phyloP scores from a whole-genome alignment of 2,888 invertebrate genomes.

The Rhyacophila evoluta region DNA sequence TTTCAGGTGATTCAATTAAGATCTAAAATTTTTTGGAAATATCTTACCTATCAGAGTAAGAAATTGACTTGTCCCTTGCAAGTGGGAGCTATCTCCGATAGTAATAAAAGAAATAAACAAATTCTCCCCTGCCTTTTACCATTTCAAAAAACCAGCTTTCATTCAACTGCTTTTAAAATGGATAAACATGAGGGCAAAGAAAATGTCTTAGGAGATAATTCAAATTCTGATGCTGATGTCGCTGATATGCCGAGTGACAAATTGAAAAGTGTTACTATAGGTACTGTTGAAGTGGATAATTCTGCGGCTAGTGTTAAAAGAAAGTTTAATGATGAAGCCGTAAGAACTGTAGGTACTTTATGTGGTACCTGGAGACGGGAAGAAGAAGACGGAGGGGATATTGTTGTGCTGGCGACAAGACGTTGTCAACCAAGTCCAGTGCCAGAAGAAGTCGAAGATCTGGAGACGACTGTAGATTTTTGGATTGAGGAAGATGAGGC shows the following conservation, averaged over 20 bases:
- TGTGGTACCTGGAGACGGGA: slow-evolving; percentile 69
- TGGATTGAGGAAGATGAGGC: slow-evolving; percentile 59
- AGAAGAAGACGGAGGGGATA: slow-evolving; percentile 66
- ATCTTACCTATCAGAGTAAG: neutral
- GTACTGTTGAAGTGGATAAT: neutral
- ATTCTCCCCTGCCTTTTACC: neutral
- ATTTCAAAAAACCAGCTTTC: neutral
- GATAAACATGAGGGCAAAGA: neutral
- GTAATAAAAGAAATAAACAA: neutral
- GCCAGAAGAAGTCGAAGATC: slow-evolving; percentile 64
- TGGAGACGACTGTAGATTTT: slow-evolving; percentile 68
- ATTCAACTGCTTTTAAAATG: neutral
- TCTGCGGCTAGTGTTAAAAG: neutral
- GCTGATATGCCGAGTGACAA: neutral
- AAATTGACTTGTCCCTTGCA: neutral
- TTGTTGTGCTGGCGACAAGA: slow-evolving; percentile 64
- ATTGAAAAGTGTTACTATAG: neutral
- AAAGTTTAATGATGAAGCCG: slow-evolving; percentile 42
- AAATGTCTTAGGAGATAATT: neutral
- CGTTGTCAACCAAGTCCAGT: slow-evolving; percentile 64
- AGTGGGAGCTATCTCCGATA: too few relatives aligned
- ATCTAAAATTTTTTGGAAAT: neutral
- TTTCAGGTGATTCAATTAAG: neutral
- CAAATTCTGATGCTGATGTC: neutral
- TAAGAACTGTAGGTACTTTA: slow-evolving; percentile 67